These are phyloP conservation scores for Agrochola circellaris DNA, from an alignment of 2,888 invertebrate genomes.

Conservation along the genomic window DNA sequence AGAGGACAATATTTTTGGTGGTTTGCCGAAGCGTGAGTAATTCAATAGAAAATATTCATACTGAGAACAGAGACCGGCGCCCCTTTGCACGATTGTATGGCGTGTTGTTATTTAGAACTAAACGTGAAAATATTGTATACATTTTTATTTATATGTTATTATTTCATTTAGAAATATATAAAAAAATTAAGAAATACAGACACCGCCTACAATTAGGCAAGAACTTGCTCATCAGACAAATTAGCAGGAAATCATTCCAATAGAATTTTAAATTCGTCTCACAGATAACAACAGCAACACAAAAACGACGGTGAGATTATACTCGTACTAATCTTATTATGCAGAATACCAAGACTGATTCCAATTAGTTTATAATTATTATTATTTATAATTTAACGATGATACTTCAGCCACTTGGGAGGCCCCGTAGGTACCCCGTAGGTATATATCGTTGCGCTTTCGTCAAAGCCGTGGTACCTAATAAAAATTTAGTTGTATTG, in stretches of 20 bases:
- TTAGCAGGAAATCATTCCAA: not conserved
- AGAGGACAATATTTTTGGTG: slow-evolving; percentile 89
- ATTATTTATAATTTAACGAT: not conserved
- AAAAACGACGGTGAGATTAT: not conserved
- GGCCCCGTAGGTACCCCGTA: not conserved
- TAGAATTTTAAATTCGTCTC: not conserved
- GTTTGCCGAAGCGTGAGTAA: slow-evolving; percentile 88
- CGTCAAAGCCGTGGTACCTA: not conserved
- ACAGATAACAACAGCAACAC: not conserved
- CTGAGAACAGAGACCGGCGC: slow-evolving; percentile 84
- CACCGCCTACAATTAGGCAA: not conserved
- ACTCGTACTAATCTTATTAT: no score
- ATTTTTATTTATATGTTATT: no score
- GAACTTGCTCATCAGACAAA: not conserved
- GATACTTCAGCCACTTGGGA: not conserved
- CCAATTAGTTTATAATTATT: not conserved
- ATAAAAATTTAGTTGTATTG: not conserved
- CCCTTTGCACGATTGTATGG: slow-evolving; percentile 74
- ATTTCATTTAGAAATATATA: not conserved
- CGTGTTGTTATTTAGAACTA: slow-evolving; percentile 62
- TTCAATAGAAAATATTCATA: slow-evolving; percentile 91
- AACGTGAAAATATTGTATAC: no score
- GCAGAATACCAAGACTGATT: not conserved
- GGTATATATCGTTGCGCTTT: not conserved
- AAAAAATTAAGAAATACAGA: not conserved